Base-by-base conservation (phyloP, 2,797 vertebrate species). In the Diplodus puntazzo region DNA sequence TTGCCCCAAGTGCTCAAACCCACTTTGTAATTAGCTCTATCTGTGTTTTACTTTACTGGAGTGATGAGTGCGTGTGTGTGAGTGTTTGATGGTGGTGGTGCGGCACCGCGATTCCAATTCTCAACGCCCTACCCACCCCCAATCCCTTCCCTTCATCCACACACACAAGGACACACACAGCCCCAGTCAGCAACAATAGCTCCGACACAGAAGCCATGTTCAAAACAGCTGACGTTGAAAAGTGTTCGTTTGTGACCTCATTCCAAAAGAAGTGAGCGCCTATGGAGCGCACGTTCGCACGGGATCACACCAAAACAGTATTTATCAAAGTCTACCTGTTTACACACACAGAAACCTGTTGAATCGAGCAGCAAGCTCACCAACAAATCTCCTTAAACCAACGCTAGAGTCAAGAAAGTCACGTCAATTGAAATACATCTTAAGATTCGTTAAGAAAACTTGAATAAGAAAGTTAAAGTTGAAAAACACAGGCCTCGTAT, bases 11-110 rank as follows among this genome's bases (percentile, higher is more conserved):
- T 83, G 72, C 89, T 89, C 70, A 48, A 79, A 85, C 78, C 50
- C 63, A 89, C 92, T 89, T 88, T 89, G 91, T 89, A 93, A 94
- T 93, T 91, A 93, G 86, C 64, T 72, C 71, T 82, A 81, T 87
- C 83, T 85, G 46, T 66, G 81, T 75, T 89, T 81, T 88, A 89
- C 85, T 87, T 86, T 78, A 80, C 83, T 71, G 62, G 82, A 86
- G 77, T 69, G 83, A 83, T 74, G 79, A 63, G 69, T 75, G 63
- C 59, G 75, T 76, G 11, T 57, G 52, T 50, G 49, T 54, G 58
- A 17, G 52, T 20, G 27, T 42, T 6, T 23, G 43, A 8, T 12
- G 10, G 63, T 23, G 21, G 50, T 20, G 30, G 20, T 27, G 30
- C 10, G 20, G 27, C 8, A 4, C 27, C 50, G 66, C 54, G 80